Evolutionary conservation across 2,888 invertebrate genomes (phyloP), one percentile per base, ranked within the genome.

Genomic region (Lasioglossum figueresi): DNA sequence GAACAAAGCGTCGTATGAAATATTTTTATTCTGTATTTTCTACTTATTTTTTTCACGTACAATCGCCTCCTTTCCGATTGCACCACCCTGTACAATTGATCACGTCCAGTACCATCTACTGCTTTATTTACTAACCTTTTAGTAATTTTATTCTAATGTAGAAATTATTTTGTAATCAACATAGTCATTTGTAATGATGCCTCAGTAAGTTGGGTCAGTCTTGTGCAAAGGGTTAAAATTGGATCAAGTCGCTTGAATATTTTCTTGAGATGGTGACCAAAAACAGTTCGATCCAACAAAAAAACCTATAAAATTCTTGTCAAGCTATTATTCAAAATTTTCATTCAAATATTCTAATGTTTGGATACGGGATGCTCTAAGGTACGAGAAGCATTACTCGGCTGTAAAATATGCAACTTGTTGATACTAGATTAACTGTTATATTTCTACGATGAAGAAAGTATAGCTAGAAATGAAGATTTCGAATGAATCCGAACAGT

Each of bases 401-500:
- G n/a, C n/a, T 70, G 70, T 70, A 70, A 70, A 14, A 40, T 12
- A 40, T 14, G 40, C 37, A 70, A 40, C 12, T 70, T 37, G n/a
- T 70, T 70, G n/a, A 40, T 70, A 37, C 23, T 37, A 68, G 68
- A 68, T 34, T 68, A 68, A 23, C 40, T 70, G 16, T 37, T 70
- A 70, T 70, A 70, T 70, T 40, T 70, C 23, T 70, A 70, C 23
- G 37, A n/a, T n/a, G 40, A n/a, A 40, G n/a, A 37, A 70, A 37
- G 40, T 40, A 23, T 40, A 40, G 37, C 8, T 40, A n/a, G 23
- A n/a, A 70, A n/a, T 40, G 5, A 70, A 70, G n/a, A 23, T 70
- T 70, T 70, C 70, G 70, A 70, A 70, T n/a, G 12, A 37, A 40
- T 40, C 37, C n/a, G 70, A 40, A n/a, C 70, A 70, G 40, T 70